These are phyloP conservation scores for Eulithis prunata DNA, from an alignment of 2,888 invertebrate genomes.

Conservation along the genomic window DNA sequence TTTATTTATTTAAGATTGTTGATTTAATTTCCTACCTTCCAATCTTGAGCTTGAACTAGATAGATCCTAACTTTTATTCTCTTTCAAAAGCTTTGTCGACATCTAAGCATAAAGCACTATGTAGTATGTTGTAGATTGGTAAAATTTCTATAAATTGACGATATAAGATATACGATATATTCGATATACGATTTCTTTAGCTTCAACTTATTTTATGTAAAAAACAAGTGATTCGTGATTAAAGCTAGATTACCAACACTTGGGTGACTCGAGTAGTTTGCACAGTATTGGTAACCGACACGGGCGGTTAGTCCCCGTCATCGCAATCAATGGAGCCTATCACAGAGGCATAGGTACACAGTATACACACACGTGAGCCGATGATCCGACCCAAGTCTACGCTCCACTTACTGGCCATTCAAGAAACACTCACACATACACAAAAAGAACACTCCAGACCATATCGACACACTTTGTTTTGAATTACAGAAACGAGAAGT, in stretches of 20 bases:
- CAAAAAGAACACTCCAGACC: constrained; percentile 27
- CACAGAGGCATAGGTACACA: constrained; percentile 45
- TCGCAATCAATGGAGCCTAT: constrained; percentile 65
- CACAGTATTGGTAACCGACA: constrained; percentile 54
- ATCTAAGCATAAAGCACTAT: no score
- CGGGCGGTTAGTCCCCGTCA: constrained; percentile 57
- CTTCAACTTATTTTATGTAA: no score
- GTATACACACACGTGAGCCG: constrained; percentile 51
- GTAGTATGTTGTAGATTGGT: no score
- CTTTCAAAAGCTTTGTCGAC: no score
- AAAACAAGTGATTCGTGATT: background rate
- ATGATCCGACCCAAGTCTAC: constrained; percentile 63
- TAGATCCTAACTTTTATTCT: no score
- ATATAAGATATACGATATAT: no score
- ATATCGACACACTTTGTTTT: constrained; percentile 49
- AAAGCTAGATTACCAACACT: background rate
- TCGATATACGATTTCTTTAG: no score
- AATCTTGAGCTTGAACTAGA: no score
- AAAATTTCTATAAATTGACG: no score
- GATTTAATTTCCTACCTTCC: no score
- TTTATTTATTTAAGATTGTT: background rate
- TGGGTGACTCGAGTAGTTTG: constrained; percentile 18
- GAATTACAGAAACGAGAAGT: constrained; percentile 53
- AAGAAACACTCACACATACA: constrained; percentile 56
- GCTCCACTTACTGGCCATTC: constrained; percentile 73